Conservation (phyloP, 2,888 invertebrate genomes). For the Lomographa bimaculata region DNA sequence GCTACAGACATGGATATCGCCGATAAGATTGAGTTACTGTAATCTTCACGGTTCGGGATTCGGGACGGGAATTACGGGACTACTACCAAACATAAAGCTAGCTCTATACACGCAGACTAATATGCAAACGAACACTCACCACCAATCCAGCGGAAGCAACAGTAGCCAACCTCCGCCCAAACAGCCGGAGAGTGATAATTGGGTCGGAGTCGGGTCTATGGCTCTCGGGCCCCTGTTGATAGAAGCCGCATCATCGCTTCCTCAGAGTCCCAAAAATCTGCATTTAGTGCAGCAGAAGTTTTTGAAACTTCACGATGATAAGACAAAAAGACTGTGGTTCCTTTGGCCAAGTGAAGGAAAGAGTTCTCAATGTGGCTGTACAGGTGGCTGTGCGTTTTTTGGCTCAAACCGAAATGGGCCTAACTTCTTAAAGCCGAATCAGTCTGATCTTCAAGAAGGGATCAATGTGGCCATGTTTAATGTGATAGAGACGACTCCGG, state of each 20-base stretch:
- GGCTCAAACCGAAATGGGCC: constrained; percentile 95
- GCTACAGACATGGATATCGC: constrained; percentile 94
- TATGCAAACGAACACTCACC: constrained; percentile 76
- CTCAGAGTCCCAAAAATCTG: constrained; percentile 89
- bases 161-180: constrained; percentile 59
- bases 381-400: constrained; percentile 97
- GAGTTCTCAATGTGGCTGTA: constrained; percentile 94
- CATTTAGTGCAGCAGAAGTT: constrained; percentile 93
- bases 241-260: constrained; percentile 93
- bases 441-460: constrained; percentile 91
- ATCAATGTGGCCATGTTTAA: constrained; percentile 92
- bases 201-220: constrained; percentile 96
- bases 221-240: constrained; percentile 95
- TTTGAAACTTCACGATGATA: constrained; percentile 91
- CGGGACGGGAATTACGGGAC: constrained; percentile 93
- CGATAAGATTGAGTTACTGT: constrained; percentile 94
- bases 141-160: constrained; percentile 81
- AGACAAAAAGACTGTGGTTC: constrained; percentile 95
- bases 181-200: constrained; percentile 85
- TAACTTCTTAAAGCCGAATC: constrained; percentile 93
- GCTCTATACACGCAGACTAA: constrained; percentile 87
- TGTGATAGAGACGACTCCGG: constrained; percentile 87
- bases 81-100: constrained; percentile 89
- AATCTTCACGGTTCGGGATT: constrained; percentile 97
- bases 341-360: constrained; percentile 92